A percentile compares a stretch with the other conserved stretches of the same genome.
Conservation (phyloP, 2,113 vertebrate genomes). For the Sitta europaea region DNA sequence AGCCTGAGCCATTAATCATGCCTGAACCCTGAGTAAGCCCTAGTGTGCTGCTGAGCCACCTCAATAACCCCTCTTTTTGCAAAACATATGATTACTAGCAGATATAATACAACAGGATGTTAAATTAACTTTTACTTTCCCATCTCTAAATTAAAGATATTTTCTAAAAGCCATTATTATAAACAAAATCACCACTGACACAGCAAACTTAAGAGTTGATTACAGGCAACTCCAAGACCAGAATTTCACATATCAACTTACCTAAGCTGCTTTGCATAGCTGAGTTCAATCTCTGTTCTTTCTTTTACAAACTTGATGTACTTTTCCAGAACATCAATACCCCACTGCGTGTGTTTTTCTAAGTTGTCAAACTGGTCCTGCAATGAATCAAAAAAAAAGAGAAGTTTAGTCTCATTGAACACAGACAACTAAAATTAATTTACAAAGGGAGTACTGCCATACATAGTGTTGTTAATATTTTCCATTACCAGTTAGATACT, state of each 20-base stretch:
- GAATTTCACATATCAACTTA: slow-evolving; percentile 67
- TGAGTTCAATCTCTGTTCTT: slow-evolving; percentile 91
- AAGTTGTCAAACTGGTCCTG: slow-evolving; percentile 98
- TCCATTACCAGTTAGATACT: background rate
- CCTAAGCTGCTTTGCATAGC: slow-evolving; percentile 98
- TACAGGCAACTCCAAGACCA: background rate
- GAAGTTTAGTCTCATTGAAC: background rate
- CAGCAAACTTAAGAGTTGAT: background rate
- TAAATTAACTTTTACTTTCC: background rate
- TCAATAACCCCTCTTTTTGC: background rate
- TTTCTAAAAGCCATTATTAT: background rate
- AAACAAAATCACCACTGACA: background rate
- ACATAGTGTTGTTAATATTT: background rate
- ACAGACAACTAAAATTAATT: background rate
- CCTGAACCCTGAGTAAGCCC: background rate
- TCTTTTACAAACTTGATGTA: slow-evolving; percentile 98
- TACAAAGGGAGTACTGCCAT: background rate
- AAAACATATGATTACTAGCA: background rate
- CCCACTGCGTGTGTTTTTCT: slow-evolving; percentile 95
- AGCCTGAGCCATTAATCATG: background rate
- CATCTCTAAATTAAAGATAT: background rate
- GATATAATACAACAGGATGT: background rate
- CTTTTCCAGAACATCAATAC: slow-evolving; percentile 91
- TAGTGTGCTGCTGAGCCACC: background rate
- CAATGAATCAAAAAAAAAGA: background rate